These are phyloP conservation scores for Cryptoprocta ferox DNA, from an alignment of 2,797 vertebrate species.

Conservation along the genomic window DNA sequence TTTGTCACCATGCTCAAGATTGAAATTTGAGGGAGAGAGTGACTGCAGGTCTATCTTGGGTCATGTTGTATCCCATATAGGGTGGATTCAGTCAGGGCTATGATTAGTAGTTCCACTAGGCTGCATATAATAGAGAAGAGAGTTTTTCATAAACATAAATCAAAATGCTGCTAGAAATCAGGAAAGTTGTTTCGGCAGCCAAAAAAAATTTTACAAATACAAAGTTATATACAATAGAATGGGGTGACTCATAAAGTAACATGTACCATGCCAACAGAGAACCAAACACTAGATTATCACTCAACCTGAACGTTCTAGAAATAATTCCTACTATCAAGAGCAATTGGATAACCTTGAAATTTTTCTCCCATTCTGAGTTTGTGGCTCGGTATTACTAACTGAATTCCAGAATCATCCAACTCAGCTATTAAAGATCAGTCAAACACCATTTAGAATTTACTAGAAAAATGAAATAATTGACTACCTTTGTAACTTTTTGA, in stretches of 20 bases:
- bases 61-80: not conserved
- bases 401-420: not conserved
- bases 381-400: not conserved
- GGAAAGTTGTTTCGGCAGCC: not conserved
- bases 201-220: not conserved
- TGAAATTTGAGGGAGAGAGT: not conserved
- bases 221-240: not conserved
- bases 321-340: not conserved
- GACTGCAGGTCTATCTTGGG: not conserved
- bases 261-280: not conserved
- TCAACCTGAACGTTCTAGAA: not conserved
- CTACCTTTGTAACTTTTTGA: not conserved
- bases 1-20: not conserved
- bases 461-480: constrained; percentile 15
- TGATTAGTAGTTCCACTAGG: not conserved
- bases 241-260: not conserved
- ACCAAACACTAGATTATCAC: not conserved
- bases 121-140: not conserved
- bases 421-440: not conserved
- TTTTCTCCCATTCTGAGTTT: not conserved
- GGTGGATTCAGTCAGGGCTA: not conserved
- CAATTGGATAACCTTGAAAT: not conserved
- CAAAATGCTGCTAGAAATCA: constrained; percentile 26
- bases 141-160: not conserved
- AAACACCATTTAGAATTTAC: not conserved